A percentile compares a stretch with the other conserved stretches of the same genome.
phyloP scores from a whole-genome alignment of 2,888 invertebrate species.

The Pristionchus maxplancki region DNA sequence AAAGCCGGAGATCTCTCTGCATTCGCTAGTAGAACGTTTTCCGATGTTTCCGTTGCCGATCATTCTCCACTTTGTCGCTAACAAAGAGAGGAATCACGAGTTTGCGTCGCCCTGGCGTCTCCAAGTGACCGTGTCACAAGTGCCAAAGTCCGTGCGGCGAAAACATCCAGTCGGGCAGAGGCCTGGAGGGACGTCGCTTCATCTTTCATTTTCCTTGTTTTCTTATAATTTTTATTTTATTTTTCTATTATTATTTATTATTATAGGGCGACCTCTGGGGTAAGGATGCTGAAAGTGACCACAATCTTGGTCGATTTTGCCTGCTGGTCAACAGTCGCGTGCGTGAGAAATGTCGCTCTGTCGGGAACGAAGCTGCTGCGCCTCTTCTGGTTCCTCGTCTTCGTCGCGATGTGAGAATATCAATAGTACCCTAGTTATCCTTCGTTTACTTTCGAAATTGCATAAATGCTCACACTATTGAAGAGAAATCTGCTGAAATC shows the following conservation, averaged over 20 bases:
- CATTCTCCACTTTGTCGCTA: neutral
- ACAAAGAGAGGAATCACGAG: conserved; percentile 1
- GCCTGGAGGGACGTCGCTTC: no score
- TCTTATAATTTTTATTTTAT: no score
- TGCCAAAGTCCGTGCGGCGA: neutral
- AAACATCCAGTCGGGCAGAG: neutral
- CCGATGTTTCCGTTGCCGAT: neutral
- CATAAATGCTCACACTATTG: no score
- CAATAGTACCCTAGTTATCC: neutral
- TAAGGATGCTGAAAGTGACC: neutral
- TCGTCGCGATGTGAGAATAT: conserved; percentile 14
- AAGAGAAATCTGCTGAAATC: no score
- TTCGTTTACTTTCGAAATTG: no score
- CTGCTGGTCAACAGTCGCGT: conserved; percentile 36
- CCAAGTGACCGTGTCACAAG: neutral
- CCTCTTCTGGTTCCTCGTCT: conserved; percentile 37
- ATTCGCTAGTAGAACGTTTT: neutral
- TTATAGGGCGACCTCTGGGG: no score
- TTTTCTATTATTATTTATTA: no score
- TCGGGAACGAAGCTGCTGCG: neutral
- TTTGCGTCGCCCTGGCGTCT: neutral
- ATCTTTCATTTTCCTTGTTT: no score
- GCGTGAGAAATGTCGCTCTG: conserved; percentile 28
- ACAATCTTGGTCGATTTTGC: conserved; percentile 44
- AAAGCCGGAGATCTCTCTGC: neutral